phyloP scores from a whole-genome alignment of 2,113 vertebrate genomes.

The Helogale parvula region DNA sequence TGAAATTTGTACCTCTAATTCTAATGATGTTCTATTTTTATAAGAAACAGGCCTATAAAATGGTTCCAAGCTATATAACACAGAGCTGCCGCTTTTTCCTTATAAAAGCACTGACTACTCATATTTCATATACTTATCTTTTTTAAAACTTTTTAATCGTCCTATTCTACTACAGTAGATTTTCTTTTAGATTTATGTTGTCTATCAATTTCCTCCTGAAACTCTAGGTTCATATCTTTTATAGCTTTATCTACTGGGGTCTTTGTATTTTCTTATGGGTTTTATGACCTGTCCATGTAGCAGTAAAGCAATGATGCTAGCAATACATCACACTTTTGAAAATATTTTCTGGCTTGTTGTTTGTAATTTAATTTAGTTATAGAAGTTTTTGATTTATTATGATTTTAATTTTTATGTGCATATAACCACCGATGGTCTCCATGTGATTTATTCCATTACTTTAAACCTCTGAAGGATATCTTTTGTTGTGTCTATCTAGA shows the following conservation, averaged over 20 bases:
- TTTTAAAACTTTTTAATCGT: background rate
- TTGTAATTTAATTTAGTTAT: background rate
- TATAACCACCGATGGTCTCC: background rate
- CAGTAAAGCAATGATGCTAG: background rate
- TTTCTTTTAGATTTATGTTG: background rate
- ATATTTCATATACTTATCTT: background rate
- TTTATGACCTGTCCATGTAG: background rate
- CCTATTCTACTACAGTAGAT: background rate
- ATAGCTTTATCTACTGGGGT: background rate
- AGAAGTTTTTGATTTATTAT: background rate
- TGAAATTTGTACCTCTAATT: constrained; percentile 18
- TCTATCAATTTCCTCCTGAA: background rate
- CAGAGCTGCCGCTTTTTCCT: background rate
- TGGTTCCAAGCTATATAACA: background rate
- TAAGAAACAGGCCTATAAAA: background rate
- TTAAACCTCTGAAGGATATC: background rate
- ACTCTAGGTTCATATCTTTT: background rate
- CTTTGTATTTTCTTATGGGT: background rate
- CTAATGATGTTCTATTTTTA: background rate
- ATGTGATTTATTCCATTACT: background rate
- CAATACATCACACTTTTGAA: background rate
- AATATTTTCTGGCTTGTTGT: background rate
- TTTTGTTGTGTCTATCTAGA: background rate
- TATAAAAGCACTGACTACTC: background rate
- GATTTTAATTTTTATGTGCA: background rate